A percentile compares a stretch with the other conserved stretches of the same genome.
Conservation (phyloP, 37 sponge, comb jelly and placozoan genomes). For the Theonella swinhoei region DNA sequence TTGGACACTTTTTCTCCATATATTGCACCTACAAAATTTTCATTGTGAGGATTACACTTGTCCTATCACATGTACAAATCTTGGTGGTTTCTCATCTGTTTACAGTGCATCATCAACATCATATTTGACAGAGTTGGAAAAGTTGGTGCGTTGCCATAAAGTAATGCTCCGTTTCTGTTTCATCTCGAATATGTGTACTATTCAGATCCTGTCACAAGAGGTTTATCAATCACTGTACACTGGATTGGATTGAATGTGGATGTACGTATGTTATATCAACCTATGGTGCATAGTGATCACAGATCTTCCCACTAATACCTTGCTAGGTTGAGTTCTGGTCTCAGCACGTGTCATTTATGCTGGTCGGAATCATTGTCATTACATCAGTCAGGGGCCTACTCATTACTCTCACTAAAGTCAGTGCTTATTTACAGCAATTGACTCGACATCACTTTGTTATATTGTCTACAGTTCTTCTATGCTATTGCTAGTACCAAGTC, state of each 20-base stretch:
- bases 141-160: slow-evolving; percentile 62
- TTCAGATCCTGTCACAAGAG: slow-evolving; percentile 94
- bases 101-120: slow-evolving; percentile 91
- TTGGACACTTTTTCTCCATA: slow-evolving; percentile 96
- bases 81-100: not conserved
- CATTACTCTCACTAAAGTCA: slow-evolving; percentile 91
- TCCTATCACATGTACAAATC: not conserved
- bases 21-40: slow-evolving; percentile 95
- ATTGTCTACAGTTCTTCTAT: slow-evolving; percentile 84
- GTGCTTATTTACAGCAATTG: too few species aligned
- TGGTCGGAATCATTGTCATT: slow-evolving; percentile 95
- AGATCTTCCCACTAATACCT: not conserved
- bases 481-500: slow-evolving; percentile 95
- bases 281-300: not conserved
- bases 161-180: not conserved
- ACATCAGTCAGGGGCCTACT: slow-evolving; percentile 94
- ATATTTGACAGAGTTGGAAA: slow-evolving; percentile 95
- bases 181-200: not conserved
- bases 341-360: slow-evolving; percentile 92
- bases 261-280: slow-evolving; percentile 49
- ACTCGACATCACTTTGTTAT: too few species aligned
- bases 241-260: slow-evolving; percentile 83
- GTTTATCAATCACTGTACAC: slow-evolving; percentile 80
- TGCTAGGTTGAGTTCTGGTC: slow-evolving; percentile 91
- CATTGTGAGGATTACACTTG: slow-evolving; percentile 81